phyloP scores from a whole-genome alignment of 2,113 vertebrate species.

The Limnothrissa miodon region DNA sequence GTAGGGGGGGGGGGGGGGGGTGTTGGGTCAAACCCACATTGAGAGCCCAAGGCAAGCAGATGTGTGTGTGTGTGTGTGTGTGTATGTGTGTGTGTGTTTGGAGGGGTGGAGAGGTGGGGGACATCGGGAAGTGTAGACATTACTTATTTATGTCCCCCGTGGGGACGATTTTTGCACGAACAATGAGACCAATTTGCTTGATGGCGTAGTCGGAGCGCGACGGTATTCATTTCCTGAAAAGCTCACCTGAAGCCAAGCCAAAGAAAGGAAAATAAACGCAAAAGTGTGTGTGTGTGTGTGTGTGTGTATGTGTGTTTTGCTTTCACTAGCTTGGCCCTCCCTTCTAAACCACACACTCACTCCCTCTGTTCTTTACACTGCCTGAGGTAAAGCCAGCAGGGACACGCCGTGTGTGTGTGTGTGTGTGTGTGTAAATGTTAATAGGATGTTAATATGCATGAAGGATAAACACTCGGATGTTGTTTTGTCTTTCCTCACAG shows the following conservation, averaged over 20 bases:
- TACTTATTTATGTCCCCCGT: slow-evolving; percentile 70
- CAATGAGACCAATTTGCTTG: slow-evolving; percentile 75
- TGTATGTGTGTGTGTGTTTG: too few species aligned
- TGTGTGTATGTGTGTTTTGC: too few species aligned
- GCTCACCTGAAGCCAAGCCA: slow-evolving; percentile 64
- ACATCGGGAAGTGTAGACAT: slow-evolving; percentile 65
- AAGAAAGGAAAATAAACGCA: slow-evolving; percentile 59
- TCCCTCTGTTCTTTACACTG: background rate
- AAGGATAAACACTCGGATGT: background rate
- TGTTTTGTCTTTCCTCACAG: background rate
- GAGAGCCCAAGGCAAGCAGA: slow-evolving; percentile 63
- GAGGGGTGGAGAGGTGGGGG: too few species aligned
- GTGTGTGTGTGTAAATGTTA: background rate
- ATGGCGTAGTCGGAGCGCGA: slow-evolving; percentile 64
- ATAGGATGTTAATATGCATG: background rate
- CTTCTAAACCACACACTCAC: background rate
- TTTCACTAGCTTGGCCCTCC: background rate
- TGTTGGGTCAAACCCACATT: slow-evolving; percentile 5
- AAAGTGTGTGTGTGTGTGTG: too few species aligned
- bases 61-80: too few species aligned
- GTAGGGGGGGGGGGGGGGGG: background rate
- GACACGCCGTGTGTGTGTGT: background rate
- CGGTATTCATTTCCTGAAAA: slow-evolving; percentile 70
- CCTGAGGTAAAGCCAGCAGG: background rate
- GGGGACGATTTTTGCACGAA: slow-evolving; percentile 61